Percentiles rank a stretch among this genome's conserved stretches.
Evolutionary conservation across 2,888 invertebrate species (phyloP).

Genomic region (Flexamia atlantica): DNA sequence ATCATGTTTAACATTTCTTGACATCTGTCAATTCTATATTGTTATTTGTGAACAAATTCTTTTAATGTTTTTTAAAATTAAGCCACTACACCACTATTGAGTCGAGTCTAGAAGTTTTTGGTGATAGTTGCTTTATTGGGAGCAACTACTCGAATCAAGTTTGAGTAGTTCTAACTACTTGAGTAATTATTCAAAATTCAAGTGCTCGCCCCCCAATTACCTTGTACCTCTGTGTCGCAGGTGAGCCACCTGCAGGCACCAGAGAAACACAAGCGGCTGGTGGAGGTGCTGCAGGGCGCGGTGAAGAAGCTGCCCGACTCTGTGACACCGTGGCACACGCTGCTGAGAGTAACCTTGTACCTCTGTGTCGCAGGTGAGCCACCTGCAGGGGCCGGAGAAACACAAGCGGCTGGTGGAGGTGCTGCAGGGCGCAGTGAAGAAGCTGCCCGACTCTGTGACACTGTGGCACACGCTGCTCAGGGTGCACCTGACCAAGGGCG

Average conservation of each 20-base stretch:
- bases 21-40: too few species aligned
- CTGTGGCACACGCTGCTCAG: conserved; percentile 77
- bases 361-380: conserved; percentile 35
- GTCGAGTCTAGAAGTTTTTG: too few species aligned
- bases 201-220: too few species aligned
- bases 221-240: too few species aligned
- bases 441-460: conserved; percentile 75
- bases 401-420: conserved; percentile 69
- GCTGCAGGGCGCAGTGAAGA: conserved; percentile 75
- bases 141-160: too few species aligned
- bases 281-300: conserved; percentile 73
- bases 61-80: too few species aligned
- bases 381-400: conserved; percentile 71
- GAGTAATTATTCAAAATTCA: too few species aligned
- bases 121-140: too few species aligned
- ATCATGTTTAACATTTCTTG: too few species aligned
- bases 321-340: conserved; percentile 77
- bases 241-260: conserved; percentile 70
- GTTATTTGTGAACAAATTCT: too few species aligned
- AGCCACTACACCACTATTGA: too few species aligned
- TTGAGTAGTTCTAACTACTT: too few species aligned
- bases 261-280: conserved; percentile 69
- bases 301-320: conserved; percentile 75
- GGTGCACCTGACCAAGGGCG: conserved; percentile 73
- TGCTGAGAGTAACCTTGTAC: conserved; percentile 72